These are phyloP conservation scores for Coelopa pilipes DNA, from an alignment of 2,888 invertebrate species.

Conservation along the genomic window DNA sequence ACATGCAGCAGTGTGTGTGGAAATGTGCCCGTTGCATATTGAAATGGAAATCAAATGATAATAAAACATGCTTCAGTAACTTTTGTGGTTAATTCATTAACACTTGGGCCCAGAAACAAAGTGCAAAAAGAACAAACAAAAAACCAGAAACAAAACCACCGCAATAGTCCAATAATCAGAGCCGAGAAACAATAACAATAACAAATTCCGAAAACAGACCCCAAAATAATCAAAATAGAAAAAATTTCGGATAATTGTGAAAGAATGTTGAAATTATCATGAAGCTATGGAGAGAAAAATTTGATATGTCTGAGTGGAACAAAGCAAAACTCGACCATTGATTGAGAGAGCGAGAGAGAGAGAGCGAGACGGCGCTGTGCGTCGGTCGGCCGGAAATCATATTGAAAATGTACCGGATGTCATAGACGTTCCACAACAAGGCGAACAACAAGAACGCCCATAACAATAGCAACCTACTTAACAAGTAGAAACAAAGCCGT, in stretches of 20 bases:
- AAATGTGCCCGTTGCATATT: constrained; percentile 1
- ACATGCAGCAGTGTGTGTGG: background rate
- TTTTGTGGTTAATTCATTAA: constrained; percentile 31
- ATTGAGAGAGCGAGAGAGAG: background rate
- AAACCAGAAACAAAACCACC: background rate
- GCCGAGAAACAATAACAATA: constrained; percentile 14
- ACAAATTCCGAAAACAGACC: background rate
- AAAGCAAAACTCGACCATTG: too few relatives aligned
- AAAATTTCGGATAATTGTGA: background rate
- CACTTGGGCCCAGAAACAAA: constrained; percentile 8
- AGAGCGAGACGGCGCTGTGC: background rate
- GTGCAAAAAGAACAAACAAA: background rate
- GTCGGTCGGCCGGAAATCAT: constrained; percentile 39
- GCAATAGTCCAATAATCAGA: background rate
- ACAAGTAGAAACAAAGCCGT: background rate
- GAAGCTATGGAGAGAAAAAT: background rate
- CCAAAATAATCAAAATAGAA: background rate
- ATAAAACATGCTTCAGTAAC: constrained; percentile 27
- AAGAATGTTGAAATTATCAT: background rate
- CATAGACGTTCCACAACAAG: constrained; percentile 33
- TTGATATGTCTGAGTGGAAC: background rate
- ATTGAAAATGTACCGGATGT: constrained; percentile 41
- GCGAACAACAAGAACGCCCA: background rate
- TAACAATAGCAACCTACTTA: background rate
- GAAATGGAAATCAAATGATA: constrained; percentile 12